Conservation (phyloP, 2,113 vertebrate genomes). For the Callionymus lyra region DNA sequence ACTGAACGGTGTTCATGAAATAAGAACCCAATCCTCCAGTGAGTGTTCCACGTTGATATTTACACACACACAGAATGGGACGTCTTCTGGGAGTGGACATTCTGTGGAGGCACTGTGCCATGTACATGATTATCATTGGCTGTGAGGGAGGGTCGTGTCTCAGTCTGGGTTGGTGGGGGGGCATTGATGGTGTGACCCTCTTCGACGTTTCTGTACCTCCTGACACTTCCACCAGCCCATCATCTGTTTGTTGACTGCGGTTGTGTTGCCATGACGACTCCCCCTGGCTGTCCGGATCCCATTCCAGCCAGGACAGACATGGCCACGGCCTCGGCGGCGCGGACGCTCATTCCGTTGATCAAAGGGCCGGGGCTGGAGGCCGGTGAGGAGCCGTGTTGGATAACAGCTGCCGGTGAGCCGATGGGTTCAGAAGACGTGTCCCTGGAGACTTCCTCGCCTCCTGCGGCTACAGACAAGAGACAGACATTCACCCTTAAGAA, state of each 20-base stretch:
- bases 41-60: conserved; percentile 31
- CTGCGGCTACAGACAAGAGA: conserved; percentile 70
- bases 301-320: conserved; percentile 86
- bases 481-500: conserved; percentile 66
- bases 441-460: conserved; percentile 79
- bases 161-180: conserved; percentile 17
- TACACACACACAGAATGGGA: conserved; percentile 36
- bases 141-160: conserved; percentile 18
- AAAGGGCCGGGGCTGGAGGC: conserved; percentile 59
- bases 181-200: conserved; percentile 20
- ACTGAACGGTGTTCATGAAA: too few species aligned
- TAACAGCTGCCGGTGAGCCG: conserved; percentile 78
- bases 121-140: conserved; percentile 48
- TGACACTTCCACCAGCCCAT: conserved; percentile 59
- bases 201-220: conserved; percentile 27
- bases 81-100: conserved; percentile 19
- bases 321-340: conserved; percentile 87
- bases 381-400: conserved; percentile 76
- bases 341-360: conserved; percentile 78
- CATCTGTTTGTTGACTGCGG: conserved; percentile 88
- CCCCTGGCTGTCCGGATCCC: conserved; percentile 83
- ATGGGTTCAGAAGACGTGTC: conserved; percentile 70
- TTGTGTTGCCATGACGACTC: conserved; percentile 72
- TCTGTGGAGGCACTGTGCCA: conserved; percentile 26
- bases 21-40: conserved; percentile 25